A percentile compares a stretch with the other conserved stretches of the same genome.
Conservation (phyloP, 2,113 vertebrate species). For the Psittacula cyanocephala region DNA sequence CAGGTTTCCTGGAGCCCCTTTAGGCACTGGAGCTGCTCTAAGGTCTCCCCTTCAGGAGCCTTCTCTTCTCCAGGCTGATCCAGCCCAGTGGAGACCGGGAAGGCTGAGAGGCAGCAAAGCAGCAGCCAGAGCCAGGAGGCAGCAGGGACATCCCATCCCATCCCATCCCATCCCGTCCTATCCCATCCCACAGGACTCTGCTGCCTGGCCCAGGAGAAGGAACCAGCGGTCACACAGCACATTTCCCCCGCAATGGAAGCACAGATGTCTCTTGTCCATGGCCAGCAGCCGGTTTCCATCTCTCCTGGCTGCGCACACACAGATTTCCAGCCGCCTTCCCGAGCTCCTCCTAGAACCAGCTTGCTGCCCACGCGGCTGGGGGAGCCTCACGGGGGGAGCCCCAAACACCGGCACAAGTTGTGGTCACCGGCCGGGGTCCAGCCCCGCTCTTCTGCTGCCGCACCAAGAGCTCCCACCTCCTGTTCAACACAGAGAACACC, state of each 20-base stretch:
- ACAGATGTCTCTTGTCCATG: neutral
- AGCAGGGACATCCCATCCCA: neutral
- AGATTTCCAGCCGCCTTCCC: neutral
- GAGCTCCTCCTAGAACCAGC: neutral
- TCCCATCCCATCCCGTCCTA: neutral
- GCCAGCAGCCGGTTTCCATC: neutral
- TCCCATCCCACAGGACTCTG: neutral
- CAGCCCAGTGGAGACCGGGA: neutral
- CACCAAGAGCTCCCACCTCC: neutral
- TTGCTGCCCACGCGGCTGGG: neutral
- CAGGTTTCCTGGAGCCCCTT: neutral
- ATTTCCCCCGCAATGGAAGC: neutral
- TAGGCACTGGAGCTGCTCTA: neutral
- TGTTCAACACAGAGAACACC: neutral
- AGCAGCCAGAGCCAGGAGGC: neutral
- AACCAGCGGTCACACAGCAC: rapidly evolving
- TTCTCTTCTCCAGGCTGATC: neutral
- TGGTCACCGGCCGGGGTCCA: neutral
- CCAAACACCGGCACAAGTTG: neutral
- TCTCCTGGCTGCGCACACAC: neutral
- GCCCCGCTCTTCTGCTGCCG: neutral
- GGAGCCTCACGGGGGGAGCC: neutral
- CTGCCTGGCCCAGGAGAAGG: neutral
- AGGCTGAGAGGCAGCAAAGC: neutral
- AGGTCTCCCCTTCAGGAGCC: neutral